Evolutionary conservation across 2,888 invertebrate genomes (phyloP).

Genomic region (Lacanobia wlatinum): DNA sequence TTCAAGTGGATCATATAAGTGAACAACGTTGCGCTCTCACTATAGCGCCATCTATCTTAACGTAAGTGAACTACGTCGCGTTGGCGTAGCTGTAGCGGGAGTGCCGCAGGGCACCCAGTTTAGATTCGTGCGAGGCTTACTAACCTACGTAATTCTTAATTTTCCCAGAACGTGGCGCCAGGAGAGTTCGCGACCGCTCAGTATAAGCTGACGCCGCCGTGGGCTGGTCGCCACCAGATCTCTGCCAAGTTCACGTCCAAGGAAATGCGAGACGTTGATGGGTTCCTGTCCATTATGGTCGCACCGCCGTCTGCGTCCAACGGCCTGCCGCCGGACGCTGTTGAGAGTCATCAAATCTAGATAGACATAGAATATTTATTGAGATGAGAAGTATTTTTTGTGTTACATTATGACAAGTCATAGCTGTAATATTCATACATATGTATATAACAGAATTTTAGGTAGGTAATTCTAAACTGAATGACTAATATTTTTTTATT

Average conservation of each 20-base stretch:
- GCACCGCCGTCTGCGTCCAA: slow-evolving; percentile 83
- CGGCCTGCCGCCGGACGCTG: slow-evolving; percentile 76
- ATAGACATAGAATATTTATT: slow-evolving; percentile 3
- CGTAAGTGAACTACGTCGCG: slow-evolving; percentile 20
- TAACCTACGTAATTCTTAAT: slow-evolving; percentile 27
- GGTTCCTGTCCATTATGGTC: slow-evolving; percentile 95
- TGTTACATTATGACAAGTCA: neutral
- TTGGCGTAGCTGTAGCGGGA: neutral
- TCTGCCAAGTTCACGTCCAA: slow-evolving; percentile 96
- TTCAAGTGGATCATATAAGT: too few relatives aligned
- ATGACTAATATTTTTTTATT: neutral
- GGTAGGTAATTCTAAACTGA: slow-evolving; percentile 16
- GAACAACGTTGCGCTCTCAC: too few relatives aligned
- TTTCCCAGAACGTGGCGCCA: slow-evolving; percentile 82
- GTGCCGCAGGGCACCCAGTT: slow-evolving; percentile 10
- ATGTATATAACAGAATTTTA: neutral
- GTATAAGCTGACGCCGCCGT: slow-evolving; percentile 94
- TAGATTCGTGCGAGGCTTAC: slow-evolving; percentile 19
- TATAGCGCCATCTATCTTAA: slow-evolving; percentile 63
- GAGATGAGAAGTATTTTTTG: slow-evolving; percentile 13
- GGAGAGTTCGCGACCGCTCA: slow-evolving; percentile 93
- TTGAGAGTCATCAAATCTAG: slow-evolving; percentile 77
- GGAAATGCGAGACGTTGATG: slow-evolving; percentile 97
- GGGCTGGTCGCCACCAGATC: slow-evolving; percentile 95
- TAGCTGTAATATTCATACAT: neutral